Percentiles rank a stretch among this genome's conserved stretches.
Conservation (phyloP, 2,113 vertebrate species). For the Lamprotornis superbus region DNA sequence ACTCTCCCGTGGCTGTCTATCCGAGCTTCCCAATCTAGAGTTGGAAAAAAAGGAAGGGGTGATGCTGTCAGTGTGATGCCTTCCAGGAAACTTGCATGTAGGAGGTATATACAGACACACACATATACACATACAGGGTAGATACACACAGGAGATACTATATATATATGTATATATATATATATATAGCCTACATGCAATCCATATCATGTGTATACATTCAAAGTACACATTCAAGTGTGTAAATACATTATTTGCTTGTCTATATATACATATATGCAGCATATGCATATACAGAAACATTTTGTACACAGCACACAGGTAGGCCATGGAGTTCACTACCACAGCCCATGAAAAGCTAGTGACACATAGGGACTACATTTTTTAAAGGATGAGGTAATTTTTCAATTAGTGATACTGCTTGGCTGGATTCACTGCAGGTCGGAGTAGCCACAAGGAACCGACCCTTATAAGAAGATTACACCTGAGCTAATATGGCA, state of each 20-base stretch:
- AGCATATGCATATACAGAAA: background rate
- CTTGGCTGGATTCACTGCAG: background rate
- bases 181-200: background rate
- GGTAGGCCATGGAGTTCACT: background rate
- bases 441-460: background rate
- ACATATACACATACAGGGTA: background rate
- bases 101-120: background rate
- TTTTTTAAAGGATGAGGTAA: background rate
- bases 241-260: background rate
- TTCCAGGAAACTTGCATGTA: background rate
- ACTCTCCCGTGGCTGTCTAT: conserved; percentile 96
- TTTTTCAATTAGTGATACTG: background rate
- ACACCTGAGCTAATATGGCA: background rate
- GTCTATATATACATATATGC: background rate
- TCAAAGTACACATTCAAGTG: background rate
- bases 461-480: background rate
- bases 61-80: conserved; percentile 19
- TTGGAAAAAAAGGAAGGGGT: conserved; percentile 50
- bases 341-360: background rate
- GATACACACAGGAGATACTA: background rate
- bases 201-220: background rate
- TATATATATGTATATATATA: background rate
- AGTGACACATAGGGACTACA: background rate
- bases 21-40: conserved; percentile 95
- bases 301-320: background rate